Conservation (phyloP, 1,140 invertebrate species). For the Sitobion miscanthi region DNA sequence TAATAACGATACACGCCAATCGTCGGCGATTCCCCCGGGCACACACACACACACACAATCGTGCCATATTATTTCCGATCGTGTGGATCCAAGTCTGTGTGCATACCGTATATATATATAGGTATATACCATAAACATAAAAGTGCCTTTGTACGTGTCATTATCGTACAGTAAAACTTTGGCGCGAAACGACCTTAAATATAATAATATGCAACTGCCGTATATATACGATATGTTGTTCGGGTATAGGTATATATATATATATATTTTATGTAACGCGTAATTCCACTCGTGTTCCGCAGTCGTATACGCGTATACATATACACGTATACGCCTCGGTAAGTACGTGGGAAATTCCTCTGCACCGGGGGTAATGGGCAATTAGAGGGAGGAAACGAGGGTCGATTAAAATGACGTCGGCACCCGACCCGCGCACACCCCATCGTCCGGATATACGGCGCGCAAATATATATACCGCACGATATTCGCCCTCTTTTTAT, state of each 20-base stretch:
- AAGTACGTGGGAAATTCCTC: slow-evolving; percentile 29
- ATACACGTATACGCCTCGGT: neutral
- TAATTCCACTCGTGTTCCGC: neutral
- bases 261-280: neutral
- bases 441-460: neutral
- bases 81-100: neutral
- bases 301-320: neutral
- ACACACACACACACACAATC: neutral
- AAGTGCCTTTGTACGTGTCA: neutral
- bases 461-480: neutral
- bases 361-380: slow-evolving; percentile 21
- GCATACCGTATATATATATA: too few relatives aligned
- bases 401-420: slow-evolving; percentile 41
- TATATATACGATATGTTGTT: neutral
- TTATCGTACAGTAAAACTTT: neutral
- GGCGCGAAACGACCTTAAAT: slow-evolving; percentile 8
- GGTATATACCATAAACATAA: neutral
- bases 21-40: neutral
- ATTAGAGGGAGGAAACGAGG: slow-evolving; percentile 44
- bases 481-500: slow-evolving; percentile 4
- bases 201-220: neutral
- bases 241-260: neutral
- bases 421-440: neutral
- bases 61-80: neutral
- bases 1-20: slow-evolving; percentile 6